Evolutionary conservation across 2,113 vertebrate genomes (phyloP).

Genomic region (Muntiacus muntjak): DNA sequence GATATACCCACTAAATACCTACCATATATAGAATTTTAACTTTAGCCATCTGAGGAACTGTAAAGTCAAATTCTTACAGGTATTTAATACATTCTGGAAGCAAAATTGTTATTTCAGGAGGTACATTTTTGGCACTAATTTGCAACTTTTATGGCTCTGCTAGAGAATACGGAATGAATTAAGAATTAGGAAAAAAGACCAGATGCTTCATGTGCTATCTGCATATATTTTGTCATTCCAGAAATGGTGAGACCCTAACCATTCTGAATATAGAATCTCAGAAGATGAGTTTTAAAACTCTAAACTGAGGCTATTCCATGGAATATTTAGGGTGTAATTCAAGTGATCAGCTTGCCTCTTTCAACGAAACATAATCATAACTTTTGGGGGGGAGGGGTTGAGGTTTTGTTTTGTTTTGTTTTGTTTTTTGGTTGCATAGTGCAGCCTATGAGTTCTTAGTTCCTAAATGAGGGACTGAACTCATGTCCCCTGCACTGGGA

Average conservation of each 20-base stretch:
- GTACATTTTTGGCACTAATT: background rate
- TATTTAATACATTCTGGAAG: background rate
- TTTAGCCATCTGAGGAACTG: background rate
- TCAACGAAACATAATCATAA: background rate
- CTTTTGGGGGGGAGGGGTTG: accelerated
- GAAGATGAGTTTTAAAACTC: background rate
- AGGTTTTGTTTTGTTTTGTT: background rate
- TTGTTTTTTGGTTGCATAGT: background rate
- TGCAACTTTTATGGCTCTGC: background rate
- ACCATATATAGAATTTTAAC: background rate
- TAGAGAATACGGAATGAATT: background rate
- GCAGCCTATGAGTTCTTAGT: background rate
- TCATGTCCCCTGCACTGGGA: background rate
- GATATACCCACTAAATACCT: background rate
- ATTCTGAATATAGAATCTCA: background rate
- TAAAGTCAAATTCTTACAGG: background rate
- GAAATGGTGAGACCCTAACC: background rate
- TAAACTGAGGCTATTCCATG: background rate
- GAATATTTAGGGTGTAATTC: background rate
- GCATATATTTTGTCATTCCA: background rate
- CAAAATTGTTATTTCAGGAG: background rate
- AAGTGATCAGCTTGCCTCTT: background rate
- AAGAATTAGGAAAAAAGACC: background rate
- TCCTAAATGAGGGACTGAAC: background rate
- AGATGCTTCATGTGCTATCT: background rate